A percentile compares a stretch with the other conserved stretches of the same genome.
These are phyloP conservation scores for Pitta sordida DNA, from an alignment of 2,113 vertebrate species.

Conservation along the genomic window DNA sequence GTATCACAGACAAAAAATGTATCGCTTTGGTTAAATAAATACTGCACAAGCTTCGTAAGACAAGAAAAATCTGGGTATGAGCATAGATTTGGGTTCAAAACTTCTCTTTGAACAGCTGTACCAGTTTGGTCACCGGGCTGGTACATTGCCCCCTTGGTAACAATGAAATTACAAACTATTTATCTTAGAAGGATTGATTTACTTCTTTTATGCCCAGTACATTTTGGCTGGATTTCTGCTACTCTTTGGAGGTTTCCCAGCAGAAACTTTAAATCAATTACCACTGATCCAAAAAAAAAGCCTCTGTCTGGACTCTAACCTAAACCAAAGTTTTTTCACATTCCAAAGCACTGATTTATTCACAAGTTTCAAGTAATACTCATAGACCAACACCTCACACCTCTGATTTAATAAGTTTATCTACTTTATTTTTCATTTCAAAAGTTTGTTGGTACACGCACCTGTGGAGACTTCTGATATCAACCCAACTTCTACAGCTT, in stretches of 20 bases:
- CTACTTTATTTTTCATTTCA: constrained; percentile 3
- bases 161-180: constrained; percentile 44
- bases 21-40: constrained; percentile 24
- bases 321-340: constrained; percentile 46
- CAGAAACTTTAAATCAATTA: constrained; percentile 64
- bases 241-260: constrained; percentile 56
- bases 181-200: constrained; percentile 37
- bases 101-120: neutral
- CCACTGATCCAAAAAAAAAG: constrained; percentile 51
- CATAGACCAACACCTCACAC: constrained; percentile 36
- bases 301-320: constrained; percentile 52
- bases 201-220: constrained; percentile 22
- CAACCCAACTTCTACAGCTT: neutral
- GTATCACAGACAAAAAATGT: neutral
- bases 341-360: constrained; percentile 65
- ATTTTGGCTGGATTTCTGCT: constrained; percentile 54
- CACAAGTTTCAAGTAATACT: constrained; percentile 45
- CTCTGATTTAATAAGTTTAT: constrained; percentile 37
- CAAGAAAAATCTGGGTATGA: neutral
- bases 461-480: neutral
- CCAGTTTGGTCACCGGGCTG: neutral
- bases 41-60: neutral
- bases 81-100: neutral
- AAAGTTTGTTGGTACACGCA: neutral
- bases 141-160: neutral